A percentile compares a stretch with the other conserved stretches of the same genome.
phyloP scores from a whole-genome alignment of 2,797 vertebrate species.

The Danio jaintianensis region DNA sequence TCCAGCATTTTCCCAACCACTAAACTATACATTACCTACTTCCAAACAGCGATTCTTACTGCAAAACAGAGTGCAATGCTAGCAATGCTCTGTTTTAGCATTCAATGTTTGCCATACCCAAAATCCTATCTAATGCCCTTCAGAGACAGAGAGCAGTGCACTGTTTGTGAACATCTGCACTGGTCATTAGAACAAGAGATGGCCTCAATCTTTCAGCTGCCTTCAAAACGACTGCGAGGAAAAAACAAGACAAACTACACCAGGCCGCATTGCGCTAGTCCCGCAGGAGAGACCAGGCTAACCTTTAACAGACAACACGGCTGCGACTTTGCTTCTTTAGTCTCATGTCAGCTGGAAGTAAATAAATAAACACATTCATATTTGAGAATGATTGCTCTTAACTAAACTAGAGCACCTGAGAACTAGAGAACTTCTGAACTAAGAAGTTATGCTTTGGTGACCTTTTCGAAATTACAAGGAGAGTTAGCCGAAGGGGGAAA shows the following conservation, averaged over 20 bases:
- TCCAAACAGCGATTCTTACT: background rate
- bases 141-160: constrained; percentile 46
- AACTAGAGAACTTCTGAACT: constrained; percentile 37
- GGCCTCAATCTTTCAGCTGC: constrained; percentile 74
- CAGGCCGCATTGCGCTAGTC: constrained; percentile 54
- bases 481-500: background rate
- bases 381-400: constrained; percentile 51
- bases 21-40: background rate
- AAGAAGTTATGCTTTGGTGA: constrained; percentile 21
- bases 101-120: background rate
- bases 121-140: constrained; percentile 48
- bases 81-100: constrained; percentile 5
- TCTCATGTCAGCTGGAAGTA: constrained; percentile 44
- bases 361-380: constrained; percentile 49
- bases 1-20: background rate
- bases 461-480: constrained; percentile 38
- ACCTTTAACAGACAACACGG: constrained; percentile 46
- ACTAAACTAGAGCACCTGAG: constrained; percentile 37
- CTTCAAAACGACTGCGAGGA: constrained; percentile 65
- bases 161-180: constrained; percentile 71
- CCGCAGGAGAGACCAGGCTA: constrained; percentile 60
- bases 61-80: background rate
- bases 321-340: constrained; percentile 14
- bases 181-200: constrained; percentile 70
- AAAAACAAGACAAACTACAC: constrained; percentile 71